Conservation (phyloP, 2,113 vertebrate species). For the Emydura subglobosa region DNA sequence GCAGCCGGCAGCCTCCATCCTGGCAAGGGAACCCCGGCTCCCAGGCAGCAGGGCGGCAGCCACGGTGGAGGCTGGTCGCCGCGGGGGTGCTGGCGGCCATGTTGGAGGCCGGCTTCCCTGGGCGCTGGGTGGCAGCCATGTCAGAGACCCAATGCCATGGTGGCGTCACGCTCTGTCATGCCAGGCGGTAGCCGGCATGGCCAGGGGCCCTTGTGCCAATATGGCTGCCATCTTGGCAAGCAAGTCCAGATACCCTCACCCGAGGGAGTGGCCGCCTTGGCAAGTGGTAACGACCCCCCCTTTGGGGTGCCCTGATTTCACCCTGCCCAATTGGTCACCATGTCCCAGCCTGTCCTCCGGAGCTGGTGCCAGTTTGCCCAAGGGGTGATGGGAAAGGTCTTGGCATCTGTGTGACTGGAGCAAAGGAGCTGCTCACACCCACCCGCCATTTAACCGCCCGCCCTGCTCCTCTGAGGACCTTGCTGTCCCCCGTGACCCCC, state of each 20-base stretch:
- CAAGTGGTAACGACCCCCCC: no score
- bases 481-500: not conserved
- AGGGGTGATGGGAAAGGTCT: not conserved
- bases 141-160: no score
- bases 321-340: not conserved
- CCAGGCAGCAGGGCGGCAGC: not conserved
- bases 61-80: not conserved
- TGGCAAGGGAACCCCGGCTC: not conserved
- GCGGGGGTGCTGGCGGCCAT: not conserved
- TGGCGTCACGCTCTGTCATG: no score
- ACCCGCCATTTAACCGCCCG: rapidly evolving
- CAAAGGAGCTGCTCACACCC: not conserved
- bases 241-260: no score
- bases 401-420: not conserved
- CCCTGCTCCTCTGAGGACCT: not conserved
- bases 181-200: no score
- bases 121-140: no score
- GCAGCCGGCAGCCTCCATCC: not conserved
- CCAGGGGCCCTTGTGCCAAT: no score
- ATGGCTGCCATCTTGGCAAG: no score
- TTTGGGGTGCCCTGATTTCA: not conserved
- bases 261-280: not conserved
- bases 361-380: not conserved
- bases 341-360: not conserved
- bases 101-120: not conserved